phyloP scores from a whole-genome alignment of 2,888 invertebrate species.

The Netelia virgata region DNA sequence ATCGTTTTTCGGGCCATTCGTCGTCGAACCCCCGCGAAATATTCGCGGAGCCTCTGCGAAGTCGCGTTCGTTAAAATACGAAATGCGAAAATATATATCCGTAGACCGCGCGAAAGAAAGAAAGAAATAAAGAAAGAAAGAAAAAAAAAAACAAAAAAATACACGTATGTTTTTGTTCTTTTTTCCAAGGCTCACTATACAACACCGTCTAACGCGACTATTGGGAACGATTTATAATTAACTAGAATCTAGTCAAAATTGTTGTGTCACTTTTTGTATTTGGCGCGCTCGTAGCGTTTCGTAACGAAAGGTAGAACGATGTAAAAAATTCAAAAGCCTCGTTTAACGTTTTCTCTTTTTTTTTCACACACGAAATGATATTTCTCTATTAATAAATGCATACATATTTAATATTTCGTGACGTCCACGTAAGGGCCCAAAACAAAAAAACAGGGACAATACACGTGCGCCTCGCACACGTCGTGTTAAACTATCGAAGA shows the following conservation, averaged over 20 bases:
- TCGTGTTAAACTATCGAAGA: conserved; percentile 6
- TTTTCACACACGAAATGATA: conserved; percentile 3
- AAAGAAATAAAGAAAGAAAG: not conserved
- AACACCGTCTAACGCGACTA: conserved; percentile 64
- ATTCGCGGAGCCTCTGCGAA: not conserved
- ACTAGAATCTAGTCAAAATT: conserved; percentile 81
- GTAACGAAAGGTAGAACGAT: not conserved
- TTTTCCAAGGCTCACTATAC: conserved; percentile 26
- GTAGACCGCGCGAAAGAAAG: not conserved
- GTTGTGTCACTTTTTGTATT: conserved; percentile 74
- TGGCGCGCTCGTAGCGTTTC: conserved; percentile 13
- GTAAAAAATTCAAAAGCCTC: conserved; percentile 40
- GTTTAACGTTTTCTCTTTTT: conserved; percentile 55
- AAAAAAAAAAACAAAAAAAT: not conserved
- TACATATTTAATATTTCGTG: conserved; percentile 22
- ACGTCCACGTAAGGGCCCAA: conserved; percentile 19
- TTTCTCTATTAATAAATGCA: conserved; percentile 20
- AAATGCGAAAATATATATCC: not conserved
- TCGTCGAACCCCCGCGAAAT: not conserved
- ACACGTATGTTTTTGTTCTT: conserved; percentile 55
- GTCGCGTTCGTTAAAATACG: not conserved
- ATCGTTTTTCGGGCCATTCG: not conserved
- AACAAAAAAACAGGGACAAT: conserved; percentile 7
- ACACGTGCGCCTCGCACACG: not conserved
- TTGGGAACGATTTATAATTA: conserved; percentile 68